Base-by-base conservation (phyloP, 2,888 invertebrate species). In the Cheilosia urbana region DNA sequence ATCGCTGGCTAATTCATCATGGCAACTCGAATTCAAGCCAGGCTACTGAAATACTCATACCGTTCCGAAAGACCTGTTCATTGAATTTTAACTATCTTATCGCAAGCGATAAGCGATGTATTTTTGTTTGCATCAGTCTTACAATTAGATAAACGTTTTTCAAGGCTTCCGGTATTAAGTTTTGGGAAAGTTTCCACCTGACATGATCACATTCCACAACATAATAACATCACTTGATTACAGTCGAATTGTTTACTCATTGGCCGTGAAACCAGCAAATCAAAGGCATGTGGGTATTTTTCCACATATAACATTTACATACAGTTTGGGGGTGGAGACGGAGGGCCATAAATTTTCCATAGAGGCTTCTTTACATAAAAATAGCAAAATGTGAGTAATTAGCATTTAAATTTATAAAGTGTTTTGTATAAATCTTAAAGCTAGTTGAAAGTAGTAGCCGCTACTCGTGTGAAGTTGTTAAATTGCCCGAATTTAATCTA, bases 161-260 rank as follows among this genome's bases (percentile, higher is more conserved):
- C 47, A 47, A 47, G 47, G 47, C 47, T 47, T 9, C 47, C 19
- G 47, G 47, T 47, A 47, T 47, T 19, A 47, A 19, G 47, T 17
- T 17, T 4, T 9, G 47, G 17, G 19, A 47, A 47, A 19, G 9
- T 47, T 19, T 19, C 19, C 47, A 47, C 47, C 17, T 47, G 17
- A 19, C 47, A 9, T 17, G 17, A 47, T 47, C 9, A 47, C n/a
- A n/a, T n/a, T n/a, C n/a, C n/a, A n/a, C 19, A 47, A 47, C 47
- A 47, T 19, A 9, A 47, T 47, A 2, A 47, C 19, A 9, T 9
- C 47, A 17, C 19, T 9, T 7, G 47, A 47, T 47, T 45, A 2
- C 6, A n/a, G n/a, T 45, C 45, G 17, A 47, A 47, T 19, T 17
- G 17, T 47, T 9, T 3, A 47, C 9, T 9, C 17, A 47, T 47